Evolutionary conservation across 1,140 invertebrate species (phyloP).

Genomic region (Plectrocnemia conspersa): DNA sequence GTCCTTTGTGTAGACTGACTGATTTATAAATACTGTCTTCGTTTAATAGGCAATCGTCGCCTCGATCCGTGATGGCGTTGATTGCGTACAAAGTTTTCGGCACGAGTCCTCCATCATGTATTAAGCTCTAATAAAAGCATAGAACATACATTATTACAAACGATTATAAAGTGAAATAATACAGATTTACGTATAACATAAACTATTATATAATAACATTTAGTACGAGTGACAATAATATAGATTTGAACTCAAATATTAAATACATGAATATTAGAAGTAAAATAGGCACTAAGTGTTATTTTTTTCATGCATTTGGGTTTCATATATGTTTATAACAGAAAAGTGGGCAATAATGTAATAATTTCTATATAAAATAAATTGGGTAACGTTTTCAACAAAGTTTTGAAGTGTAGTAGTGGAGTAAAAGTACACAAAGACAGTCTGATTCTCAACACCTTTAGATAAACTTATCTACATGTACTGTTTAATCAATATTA

Average conservation of each 20-base stretch:
- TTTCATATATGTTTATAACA: no score
- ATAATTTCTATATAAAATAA: no score
- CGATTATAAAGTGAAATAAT: background rate
- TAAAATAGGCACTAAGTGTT: background rate
- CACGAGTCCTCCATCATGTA: slow-evolving; percentile 82
- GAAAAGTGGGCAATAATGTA: no score
- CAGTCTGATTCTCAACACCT: no score
- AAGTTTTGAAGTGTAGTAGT: no score
- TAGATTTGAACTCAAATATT: background rate
- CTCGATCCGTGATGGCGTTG: slow-evolving; percentile 44
- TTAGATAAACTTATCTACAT: no score
- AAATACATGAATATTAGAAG: background rate
- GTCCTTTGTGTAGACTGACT: slow-evolving; percentile 61
- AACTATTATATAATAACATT: background rate
- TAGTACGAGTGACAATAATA: background rate
- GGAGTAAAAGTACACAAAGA: no score
- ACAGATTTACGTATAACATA: background rate
- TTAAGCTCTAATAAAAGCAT: slow-evolving; percentile 64
- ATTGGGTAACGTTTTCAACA: no score
- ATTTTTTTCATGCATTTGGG: background rate
- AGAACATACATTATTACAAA: background rate
- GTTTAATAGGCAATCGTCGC: slow-evolving; percentile 53
- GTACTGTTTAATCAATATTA: no score
- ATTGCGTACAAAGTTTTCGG: slow-evolving; percentile 83
- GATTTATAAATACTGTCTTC: slow-evolving; percentile 70